Percentiles rank a stretch among this genome's conserved stretches.
Conservation (phyloP, 2,113 vertebrate genomes). For the Herpailurus yagouaroundi region DNA sequence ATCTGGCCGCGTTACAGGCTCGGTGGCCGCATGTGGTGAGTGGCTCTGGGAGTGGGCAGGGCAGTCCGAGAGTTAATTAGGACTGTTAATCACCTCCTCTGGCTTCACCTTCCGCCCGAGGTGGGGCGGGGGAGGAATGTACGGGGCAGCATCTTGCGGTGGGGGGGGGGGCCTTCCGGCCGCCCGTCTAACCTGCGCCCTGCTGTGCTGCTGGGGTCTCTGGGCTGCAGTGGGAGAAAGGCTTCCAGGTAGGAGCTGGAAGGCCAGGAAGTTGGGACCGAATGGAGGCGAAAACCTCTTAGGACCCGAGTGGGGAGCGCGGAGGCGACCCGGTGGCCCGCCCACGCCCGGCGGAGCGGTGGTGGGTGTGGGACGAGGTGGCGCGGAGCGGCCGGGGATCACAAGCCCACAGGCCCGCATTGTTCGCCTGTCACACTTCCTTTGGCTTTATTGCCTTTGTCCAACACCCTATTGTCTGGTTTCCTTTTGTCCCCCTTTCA, state of each 20-base stretch:
- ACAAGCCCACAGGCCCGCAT: slow-evolving; percentile 91
- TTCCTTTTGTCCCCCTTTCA: slow-evolving; percentile 97
- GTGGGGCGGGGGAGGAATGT: fast-evolving
- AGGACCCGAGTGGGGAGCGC: slow-evolving; percentile 35
- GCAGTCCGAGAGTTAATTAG: neutral
- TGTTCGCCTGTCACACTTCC: slow-evolving; percentile 96
- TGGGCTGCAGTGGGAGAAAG: neutral
- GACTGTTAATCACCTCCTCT: neutral
- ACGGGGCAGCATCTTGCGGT: neutral
- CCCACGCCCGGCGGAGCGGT: neutral
- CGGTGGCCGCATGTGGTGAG: neutral
- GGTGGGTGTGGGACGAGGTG: slow-evolving; percentile 82
- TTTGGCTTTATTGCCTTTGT: slow-evolving; percentile 98
- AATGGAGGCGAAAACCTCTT: neutral
- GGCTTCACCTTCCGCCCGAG: neutral
- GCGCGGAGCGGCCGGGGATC: slow-evolving; percentile 84
- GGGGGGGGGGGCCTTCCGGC: neutral
- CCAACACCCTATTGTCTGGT: slow-evolving; percentile 96
- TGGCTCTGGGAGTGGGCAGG: neutral
- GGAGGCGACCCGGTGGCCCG: slow-evolving; percentile 73
- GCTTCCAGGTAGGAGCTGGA: neutral
- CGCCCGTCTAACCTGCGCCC: no score
- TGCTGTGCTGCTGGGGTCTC: neutral
- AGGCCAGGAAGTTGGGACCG: neutral
- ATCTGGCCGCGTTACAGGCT: neutral